These are phyloP conservation scores for Enteromius unitaeniatus DNA, from an alignment of 2,797 vertebrate genomes.

Conservation along the genomic window DNA sequence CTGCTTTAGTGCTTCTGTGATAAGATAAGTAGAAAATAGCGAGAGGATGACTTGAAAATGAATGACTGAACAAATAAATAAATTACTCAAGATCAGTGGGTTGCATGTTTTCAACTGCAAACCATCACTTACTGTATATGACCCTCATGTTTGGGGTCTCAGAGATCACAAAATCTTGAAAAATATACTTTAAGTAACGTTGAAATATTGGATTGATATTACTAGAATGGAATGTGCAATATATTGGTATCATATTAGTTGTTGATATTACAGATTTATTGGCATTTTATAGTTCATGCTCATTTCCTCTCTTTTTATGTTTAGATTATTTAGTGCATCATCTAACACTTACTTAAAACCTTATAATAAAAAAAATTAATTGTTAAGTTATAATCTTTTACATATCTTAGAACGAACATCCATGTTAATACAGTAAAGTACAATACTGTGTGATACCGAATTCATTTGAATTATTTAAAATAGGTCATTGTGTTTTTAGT, in stretches of 20 bases:
- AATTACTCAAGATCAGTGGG: neutral
- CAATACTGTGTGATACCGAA: neutral
- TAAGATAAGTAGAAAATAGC: constrained; percentile 20
- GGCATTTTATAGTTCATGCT: neutral
- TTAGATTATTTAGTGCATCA: neutral
- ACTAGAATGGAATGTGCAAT: neutral
- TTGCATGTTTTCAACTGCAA: neutral
- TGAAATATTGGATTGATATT: neutral
- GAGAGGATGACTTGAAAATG: neutral
- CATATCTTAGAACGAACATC: neutral
- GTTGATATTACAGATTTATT: neutral
- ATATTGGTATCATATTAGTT: neutral
- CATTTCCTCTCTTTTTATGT: neutral
- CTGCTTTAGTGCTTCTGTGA: constrained; percentile 39
- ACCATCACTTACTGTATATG: neutral
- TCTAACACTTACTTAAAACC: neutral
- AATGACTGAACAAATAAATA: neutral
- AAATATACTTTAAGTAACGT: neutral
- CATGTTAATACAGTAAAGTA: neutral
- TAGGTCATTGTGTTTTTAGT: neutral
- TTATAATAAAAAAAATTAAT: neutral
- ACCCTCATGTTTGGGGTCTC: neutral
- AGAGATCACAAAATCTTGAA: neutral
- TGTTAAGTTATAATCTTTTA: neutral
- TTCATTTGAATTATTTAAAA: neutral